These are phyloP conservation scores for Aromia moschata DNA, from an alignment of 2,888 invertebrate species.

Conservation along the genomic window DNA sequence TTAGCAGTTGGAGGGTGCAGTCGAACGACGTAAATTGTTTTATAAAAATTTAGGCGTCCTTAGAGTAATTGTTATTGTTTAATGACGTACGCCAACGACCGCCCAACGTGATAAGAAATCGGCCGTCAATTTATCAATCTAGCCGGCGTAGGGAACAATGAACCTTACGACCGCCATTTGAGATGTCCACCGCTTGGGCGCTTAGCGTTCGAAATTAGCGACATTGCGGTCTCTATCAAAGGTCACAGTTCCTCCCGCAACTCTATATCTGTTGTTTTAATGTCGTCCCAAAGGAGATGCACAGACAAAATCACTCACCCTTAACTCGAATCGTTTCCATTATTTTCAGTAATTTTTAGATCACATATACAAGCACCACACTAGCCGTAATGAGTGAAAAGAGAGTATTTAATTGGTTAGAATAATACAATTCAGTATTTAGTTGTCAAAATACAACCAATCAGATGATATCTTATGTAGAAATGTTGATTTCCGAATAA, in stretches of 20 bases:
- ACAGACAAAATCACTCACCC: conserved; percentile 34
- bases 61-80: conserved; percentile 25
- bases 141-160: conserved; percentile 65
- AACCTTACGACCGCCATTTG: conserved; percentile 68
- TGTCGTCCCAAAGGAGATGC: conserved; percentile 33
- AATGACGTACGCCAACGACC: conserved; percentile 28
- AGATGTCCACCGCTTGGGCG: conserved; percentile 65
- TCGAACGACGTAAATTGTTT: conserved; percentile 3
- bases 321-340: conserved; percentile 20
- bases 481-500: conserved; percentile 63
- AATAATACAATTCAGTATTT: conserved; percentile 64
- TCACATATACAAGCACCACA: conserved; percentile 48
- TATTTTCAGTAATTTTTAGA: conserved; percentile 32
- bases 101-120: conserved; percentile 48
- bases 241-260: conserved; percentile 49
- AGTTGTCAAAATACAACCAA: conserved; percentile 64
- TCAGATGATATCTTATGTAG: conserved; percentile 63
- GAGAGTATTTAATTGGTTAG: conserved; percentile 64
- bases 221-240: conserved; percentile 56
- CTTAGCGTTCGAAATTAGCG: conserved; percentile 61
- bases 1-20: conserved; percentile 38
- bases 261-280: conserved; percentile 50
- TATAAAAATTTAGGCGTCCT: conserved; percentile 6
- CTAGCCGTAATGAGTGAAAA: conserved; percentile 57
- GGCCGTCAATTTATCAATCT: conserved; percentile 58